These are phyloP conservation scores for Lottia scabra DNA, from an alignment of 2,888 invertebrate genomes.

Conservation along the genomic window DNA sequence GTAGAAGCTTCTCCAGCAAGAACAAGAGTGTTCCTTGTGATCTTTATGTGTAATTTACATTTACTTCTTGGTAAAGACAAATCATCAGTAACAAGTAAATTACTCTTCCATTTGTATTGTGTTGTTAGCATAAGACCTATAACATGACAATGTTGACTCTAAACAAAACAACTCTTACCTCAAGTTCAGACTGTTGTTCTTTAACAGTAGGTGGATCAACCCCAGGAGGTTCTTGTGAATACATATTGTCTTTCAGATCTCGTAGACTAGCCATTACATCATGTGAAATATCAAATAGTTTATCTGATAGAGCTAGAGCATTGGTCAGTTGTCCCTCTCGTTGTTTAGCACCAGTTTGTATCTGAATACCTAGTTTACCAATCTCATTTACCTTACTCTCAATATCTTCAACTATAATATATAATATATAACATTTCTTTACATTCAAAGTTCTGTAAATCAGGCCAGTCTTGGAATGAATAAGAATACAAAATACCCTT, in stretches of 20 bases:
- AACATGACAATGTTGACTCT: too few relatives aligned
- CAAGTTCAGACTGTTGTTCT: conserved; percentile 66
- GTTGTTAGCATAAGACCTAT: too few relatives aligned
- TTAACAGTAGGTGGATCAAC: conserved; percentile 62
- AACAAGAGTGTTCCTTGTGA: too few relatives aligned
- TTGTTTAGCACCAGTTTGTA: conserved; percentile 44
- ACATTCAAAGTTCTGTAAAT: too few relatives aligned
- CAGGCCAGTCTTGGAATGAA: too few relatives aligned
- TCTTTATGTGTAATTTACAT: too few relatives aligned
- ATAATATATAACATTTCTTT: neutral
- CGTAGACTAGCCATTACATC: conserved; percentile 61
- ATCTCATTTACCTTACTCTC: conserved; percentile 59
- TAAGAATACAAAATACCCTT: too few relatives aligned
- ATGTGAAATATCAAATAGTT: conserved; percentile 59
- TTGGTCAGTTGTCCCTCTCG: conserved; percentile 54
- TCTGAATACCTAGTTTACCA: conserved; percentile 48
- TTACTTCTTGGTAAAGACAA: too few relatives aligned
- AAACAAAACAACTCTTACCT: conserved; percentile 40
- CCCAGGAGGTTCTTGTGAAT: conserved; percentile 65
- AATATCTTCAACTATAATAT: conserved; percentile 58
- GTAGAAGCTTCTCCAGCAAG: too few relatives aligned
- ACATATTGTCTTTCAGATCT: conserved; percentile 65
- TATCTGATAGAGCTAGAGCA: conserved; percentile 56
- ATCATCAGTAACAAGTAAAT: too few relatives aligned
- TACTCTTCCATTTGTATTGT: too few relatives aligned